Conservation (phyloP, 2,888 invertebrate genomes). For the Amiota communis region DNA sequence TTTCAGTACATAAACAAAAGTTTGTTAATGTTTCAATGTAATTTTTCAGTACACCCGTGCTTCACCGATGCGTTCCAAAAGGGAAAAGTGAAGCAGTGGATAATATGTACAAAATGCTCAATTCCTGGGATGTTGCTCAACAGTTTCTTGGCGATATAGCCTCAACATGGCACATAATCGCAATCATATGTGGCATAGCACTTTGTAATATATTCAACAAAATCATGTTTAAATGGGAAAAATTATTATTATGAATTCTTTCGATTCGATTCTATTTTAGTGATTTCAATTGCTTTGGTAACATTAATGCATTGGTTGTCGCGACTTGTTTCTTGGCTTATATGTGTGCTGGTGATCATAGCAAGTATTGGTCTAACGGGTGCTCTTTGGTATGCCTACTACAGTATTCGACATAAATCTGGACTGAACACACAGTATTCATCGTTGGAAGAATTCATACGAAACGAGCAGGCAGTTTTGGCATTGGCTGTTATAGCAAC, state of each 20-base stretch:
- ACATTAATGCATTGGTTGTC: slow-evolving; percentile 89
- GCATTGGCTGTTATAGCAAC: slow-evolving; percentile 90
- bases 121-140: slow-evolving; percentile 91
- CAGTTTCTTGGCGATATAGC: slow-evolving; percentile 91
- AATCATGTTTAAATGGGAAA: not conserved
- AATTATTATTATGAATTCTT: not conserved
- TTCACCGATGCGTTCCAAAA: slow-evolving; percentile 91
- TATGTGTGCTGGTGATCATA: slow-evolving; percentile 85
- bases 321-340: slow-evolving; percentile 88
- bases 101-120: slow-evolving; percentile 86
- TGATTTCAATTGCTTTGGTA: slow-evolving; percentile 87
- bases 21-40: not conserved
- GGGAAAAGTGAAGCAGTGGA: slow-evolving; percentile 79
- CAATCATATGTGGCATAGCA: slow-evolving; percentile 84
- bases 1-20: not conserved
- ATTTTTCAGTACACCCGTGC: slow-evolving; percentile 78
- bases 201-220: slow-evolving; percentile 78
- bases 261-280: slow-evolving; percentile 74
- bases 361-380: slow-evolving; percentile 85
- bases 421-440: slow-evolving; percentile 62
- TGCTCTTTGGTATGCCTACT: slow-evolving; percentile 92
- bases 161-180: slow-evolving; percentile 89
- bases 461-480: slow-evolving; percentile 90
- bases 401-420: slow-evolving; percentile 78
- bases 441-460: slow-evolving; percentile 83